These are phyloP conservation scores for Spatula clypeata DNA, from an alignment of 2,797 vertebrate genomes.

Conservation along the genomic window DNA sequence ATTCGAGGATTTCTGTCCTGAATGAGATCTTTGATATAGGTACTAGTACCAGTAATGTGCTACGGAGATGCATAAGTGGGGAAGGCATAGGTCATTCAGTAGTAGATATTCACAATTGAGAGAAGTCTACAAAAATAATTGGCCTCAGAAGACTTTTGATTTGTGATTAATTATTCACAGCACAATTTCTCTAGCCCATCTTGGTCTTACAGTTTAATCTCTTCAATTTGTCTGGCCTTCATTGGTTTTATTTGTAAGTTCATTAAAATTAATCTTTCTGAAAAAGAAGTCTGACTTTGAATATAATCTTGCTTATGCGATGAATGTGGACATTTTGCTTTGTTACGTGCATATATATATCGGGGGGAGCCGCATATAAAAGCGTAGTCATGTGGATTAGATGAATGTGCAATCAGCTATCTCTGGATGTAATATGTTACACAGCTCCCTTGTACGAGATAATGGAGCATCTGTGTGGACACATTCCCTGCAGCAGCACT, in stretches of 20 bases:
- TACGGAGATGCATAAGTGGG: background rate
- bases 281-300: conserved; percentile 37
- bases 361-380: background rate
- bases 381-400: background rate
- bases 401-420: background rate
- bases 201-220: conserved; percentile 53
- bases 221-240: conserved; percentile 59
- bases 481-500: background rate
- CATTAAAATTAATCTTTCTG: conserved; percentile 67
- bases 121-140: conserved; percentile 51
- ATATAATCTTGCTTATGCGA: background rate
- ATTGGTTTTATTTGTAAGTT: conserved; percentile 66
- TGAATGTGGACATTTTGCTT: background rate
- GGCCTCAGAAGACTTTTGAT: conserved; percentile 42
- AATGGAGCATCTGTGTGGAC: background rate
- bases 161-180: conserved; percentile 69
- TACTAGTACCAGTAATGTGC: background rate
- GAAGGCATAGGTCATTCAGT: background rate
- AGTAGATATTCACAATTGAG: background rate
- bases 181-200: conserved; percentile 46
- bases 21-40: background rate
- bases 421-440: background rate
- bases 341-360: background rate
- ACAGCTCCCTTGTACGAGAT: background rate
- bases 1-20: background rate